Conservation (phyloP, 2,888 invertebrate genomes). For the Argynnis bischoffii region DNA sequence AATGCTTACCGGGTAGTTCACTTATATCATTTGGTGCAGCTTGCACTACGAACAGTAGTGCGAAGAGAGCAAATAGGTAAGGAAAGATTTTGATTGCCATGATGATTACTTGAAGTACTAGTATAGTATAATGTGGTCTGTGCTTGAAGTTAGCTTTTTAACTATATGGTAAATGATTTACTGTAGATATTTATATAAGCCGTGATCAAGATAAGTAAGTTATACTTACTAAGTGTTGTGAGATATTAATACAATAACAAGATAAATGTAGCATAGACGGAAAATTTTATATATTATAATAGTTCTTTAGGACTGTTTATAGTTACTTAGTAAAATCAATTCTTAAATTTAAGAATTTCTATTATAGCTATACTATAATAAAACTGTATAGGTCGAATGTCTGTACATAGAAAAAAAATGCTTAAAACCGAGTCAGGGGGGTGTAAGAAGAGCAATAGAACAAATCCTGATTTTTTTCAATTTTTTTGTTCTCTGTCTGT, state of each 20-base stretch:
- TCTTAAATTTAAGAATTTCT: no score
- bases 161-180: neutral
- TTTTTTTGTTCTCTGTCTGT: no score
- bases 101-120: neutral
- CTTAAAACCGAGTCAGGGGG: no score
- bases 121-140: no score
- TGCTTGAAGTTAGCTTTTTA: neutral
- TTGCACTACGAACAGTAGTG: slow-evolving; percentile 10
- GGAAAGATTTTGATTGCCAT: slow-evolving; percentile 13
- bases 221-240: neutral
- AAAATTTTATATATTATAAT: no score
- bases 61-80: slow-evolving; percentile 1
- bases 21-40: slow-evolving; percentile 9
- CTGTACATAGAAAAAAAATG: no score
- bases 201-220: neutral
- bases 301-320: no score
- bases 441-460: no score
- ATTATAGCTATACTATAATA: no score
- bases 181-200: neutral
- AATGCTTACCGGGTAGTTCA: slow-evolving; percentile 9
- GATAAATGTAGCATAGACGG: neutral
- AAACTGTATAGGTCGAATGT: no score
- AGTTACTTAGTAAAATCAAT: no score
- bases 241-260: neutral
- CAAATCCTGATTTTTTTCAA: no score